Percentiles rank a stretch among this genome's conserved stretches.
These are phyloP conservation scores for Valencia hispanica DNA, from an alignment of 2,797 vertebrate species.

Conservation along the genomic window DNA sequence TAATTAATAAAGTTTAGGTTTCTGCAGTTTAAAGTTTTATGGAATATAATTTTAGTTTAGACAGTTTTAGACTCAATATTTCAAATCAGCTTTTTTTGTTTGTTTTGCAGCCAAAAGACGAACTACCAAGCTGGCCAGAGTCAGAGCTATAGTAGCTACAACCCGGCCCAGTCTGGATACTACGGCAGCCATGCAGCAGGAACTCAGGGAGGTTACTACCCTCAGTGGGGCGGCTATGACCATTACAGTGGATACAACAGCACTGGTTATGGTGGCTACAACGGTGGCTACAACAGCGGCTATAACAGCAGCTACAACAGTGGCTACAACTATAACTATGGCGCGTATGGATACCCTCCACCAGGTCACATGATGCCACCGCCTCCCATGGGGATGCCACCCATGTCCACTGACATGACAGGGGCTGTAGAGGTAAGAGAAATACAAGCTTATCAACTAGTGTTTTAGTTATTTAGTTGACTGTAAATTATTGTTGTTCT, in stretches of 20 bases:
- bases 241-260: constrained; percentile 83
- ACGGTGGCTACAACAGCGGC: constrained; percentile 68
- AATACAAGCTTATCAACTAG: not conserved
- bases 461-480: not conserved
- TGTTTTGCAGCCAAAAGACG: constrained; percentile 80
- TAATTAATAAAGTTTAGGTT: not conserved
- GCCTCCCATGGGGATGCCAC: constrained; percentile 80
- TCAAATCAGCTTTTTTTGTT: not conserved
- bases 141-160: constrained; percentile 82
- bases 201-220: constrained; percentile 74
- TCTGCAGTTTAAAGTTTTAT: not conserved
- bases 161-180: constrained; percentile 73
- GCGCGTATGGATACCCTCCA: constrained; percentile 83
- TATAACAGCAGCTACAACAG: constrained; percentile 73
- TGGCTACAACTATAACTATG: constrained; percentile 81
- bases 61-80: not conserved
- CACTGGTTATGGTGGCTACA: constrained; percentile 66
- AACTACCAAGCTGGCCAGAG: constrained; percentile 81
- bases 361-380: constrained; percentile 83
- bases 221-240: constrained; percentile 89
- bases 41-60: not conserved
- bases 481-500: not conserved
- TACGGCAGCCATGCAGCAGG: constrained; percentile 65
- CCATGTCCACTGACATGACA: constrained; percentile 77
- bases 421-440: constrained; percentile 81